A percentile compares a stretch with the other conserved stretches of the same genome.
Conservation (phyloP, 1,140 invertebrate species). For the Monochamus saltuarius region DNA sequence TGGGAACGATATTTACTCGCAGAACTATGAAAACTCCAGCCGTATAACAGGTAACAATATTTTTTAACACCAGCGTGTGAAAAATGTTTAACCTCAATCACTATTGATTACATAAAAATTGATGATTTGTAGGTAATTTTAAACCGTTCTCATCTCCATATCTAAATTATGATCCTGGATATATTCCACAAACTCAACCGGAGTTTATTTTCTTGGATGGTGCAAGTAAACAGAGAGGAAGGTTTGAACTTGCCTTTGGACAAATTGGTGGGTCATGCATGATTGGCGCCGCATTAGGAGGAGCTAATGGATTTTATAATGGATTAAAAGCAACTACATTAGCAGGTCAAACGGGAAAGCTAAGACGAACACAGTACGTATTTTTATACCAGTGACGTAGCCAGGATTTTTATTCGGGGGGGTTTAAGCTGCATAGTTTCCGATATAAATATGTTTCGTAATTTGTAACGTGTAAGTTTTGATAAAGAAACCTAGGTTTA, state of each 20-base stretch:
- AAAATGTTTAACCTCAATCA: constrained; percentile 3
- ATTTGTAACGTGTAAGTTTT: too few species aligned
- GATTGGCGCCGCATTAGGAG: constrained; percentile 80
- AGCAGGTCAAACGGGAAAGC: constrained; percentile 82
- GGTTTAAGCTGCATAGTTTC: too few species aligned
- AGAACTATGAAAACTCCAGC: constrained; percentile 8
- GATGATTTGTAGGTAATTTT: constrained; percentile 36
- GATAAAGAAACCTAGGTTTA: too few species aligned
- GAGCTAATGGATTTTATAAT: constrained; percentile 79
- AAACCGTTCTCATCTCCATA: constrained; percentile 77
- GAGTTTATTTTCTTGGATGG: constrained; percentile 94
- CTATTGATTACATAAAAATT: neutral
- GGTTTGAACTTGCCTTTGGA: constrained; percentile 88
- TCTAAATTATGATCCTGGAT: constrained; percentile 87
- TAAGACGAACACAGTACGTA: constrained; percentile 85
- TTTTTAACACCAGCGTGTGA: neutral
- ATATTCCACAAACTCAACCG: constrained; percentile 77
- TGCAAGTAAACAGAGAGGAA: constrained; percentile 73
- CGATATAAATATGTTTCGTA: too few species aligned
- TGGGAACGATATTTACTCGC: constrained; percentile 9
- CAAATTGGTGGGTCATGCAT: constrained; percentile 90
- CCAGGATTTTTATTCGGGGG: too few species aligned
- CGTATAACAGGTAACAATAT: constrained; percentile 9
- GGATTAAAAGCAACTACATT: constrained; percentile 81
- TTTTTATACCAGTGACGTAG: too few species aligned